phyloP scores from a whole-genome alignment of 2,113 vertebrate species.

The Tupaia tana region DNA sequence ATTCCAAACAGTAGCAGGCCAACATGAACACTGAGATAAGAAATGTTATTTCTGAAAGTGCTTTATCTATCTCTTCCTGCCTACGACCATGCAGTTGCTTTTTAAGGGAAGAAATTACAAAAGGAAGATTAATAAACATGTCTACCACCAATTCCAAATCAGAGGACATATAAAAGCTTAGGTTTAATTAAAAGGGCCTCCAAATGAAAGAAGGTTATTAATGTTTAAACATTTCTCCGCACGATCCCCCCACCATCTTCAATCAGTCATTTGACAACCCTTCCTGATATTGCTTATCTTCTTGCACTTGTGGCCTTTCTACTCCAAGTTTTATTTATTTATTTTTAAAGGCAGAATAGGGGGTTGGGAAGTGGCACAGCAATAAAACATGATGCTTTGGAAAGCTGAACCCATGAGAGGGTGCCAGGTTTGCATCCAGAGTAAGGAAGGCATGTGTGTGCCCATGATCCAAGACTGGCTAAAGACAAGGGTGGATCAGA shows the following conservation, averaged over 20 bases:
- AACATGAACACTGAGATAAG: neutral
- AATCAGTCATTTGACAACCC: neutral
- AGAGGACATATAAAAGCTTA: neutral
- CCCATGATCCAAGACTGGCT: too few species aligned
- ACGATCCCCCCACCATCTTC: neutral
- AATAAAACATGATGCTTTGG: too few species aligned
- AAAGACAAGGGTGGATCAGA: too few species aligned
- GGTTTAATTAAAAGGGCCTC: constrained; percentile 40
- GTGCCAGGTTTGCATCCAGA: too few species aligned
- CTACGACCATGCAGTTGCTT: neutral
- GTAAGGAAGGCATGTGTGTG: too few species aligned
- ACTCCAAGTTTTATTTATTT: neutral
- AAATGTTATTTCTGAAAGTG: neutral
- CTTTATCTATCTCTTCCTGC: neutral
- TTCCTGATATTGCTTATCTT: neutral
- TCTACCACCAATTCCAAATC: neutral
- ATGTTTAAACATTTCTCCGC: neutral
- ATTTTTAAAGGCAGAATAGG: too few species aligned
- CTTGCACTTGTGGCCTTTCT: neutral
- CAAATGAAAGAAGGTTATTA: neutral
- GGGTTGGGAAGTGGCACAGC: too few species aligned
- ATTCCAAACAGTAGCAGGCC: constrained; percentile 38
- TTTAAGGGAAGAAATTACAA: constrained; percentile 65
- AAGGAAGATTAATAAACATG: constrained; percentile 34
- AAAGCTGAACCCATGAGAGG: too few species aligned